Conservation (phyloP, 1,140 invertebrate species). For the Pachyrhynchus sulphureomaculatus region DNA sequence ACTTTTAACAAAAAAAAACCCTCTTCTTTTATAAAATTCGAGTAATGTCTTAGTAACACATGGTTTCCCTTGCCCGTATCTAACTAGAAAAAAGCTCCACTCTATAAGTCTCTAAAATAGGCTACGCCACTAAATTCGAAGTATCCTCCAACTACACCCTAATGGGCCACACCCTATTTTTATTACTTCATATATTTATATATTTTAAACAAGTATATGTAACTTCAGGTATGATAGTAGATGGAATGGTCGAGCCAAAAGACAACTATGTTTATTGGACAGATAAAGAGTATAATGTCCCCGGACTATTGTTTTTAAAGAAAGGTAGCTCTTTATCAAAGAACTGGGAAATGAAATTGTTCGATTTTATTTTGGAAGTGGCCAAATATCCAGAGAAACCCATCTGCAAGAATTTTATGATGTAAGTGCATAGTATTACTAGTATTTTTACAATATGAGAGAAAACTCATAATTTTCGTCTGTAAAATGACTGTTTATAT, state of each 20-base stretch:
- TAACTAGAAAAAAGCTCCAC: no score
- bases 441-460: neutral
- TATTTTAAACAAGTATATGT: no score
- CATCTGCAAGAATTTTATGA: conserved; percentile 31
- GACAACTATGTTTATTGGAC: conserved; percentile 40
- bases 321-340: conserved; percentile 51
- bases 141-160: no score
- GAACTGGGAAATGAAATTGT: conserved; percentile 54
- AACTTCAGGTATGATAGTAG: conserved; percentile 48
- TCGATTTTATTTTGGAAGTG: conserved; percentile 56
- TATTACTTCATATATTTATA: no score
- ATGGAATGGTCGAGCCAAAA: conserved; percentile 50
- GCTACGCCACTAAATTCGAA: no score
- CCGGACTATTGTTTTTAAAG: conserved; percentile 51
- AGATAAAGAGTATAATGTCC: conserved; percentile 43
- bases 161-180: no score
- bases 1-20: no score
- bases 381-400: conserved; percentile 38
- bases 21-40: no score
- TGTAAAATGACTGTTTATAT: neutral
- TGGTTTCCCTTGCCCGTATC: no score
- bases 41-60: no score
- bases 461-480: neutral
- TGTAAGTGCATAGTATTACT: no score
- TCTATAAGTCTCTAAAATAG: no score